phyloP scores from a whole-genome alignment of 2,888 invertebrate species.

The Notodonta dromedarius region DNA sequence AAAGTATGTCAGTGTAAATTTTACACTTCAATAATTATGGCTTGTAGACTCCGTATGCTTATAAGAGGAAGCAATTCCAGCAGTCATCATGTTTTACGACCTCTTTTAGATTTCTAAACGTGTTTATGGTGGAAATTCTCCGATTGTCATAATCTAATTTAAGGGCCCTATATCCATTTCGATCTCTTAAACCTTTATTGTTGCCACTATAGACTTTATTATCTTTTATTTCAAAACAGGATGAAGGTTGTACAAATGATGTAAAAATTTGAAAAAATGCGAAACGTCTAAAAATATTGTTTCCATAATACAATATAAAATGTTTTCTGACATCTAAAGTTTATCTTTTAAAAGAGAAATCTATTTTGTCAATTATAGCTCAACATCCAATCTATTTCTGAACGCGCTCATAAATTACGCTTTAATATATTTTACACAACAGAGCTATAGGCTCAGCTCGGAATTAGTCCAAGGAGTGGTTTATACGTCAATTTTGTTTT shows the following conservation, averaged over 20 bases:
- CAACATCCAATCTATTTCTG: conserved; percentile 47
- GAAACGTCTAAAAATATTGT: too few relatives aligned
- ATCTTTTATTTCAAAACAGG: background rate
- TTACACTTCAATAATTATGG: conserved; percentile 73
- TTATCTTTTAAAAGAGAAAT: conserved; percentile 21
- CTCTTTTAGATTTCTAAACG: conserved; percentile 66
- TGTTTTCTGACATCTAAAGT: conserved; percentile 1
- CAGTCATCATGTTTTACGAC: conserved; percentile 68
- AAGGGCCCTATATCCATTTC: conserved; percentile 35
- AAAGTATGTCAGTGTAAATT: conserved; percentile 72
- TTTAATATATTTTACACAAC: conserved; percentile 65
- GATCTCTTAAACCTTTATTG: conserved; percentile 17
- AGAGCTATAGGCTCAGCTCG: conserved; percentile 53
- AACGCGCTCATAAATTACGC: conserved; percentile 56
- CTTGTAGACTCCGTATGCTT: conserved; percentile 51
- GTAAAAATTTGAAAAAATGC: background rate
- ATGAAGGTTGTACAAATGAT: background rate
- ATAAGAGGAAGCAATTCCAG: conserved; percentile 69
- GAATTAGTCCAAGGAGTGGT: conserved; percentile 74
- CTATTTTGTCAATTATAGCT: conserved; percentile 42
- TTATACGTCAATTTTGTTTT: conserved; percentile 80
- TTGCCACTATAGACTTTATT: conserved; percentile 22
- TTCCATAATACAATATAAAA: background rate
- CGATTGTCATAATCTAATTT: conserved; percentile 50
- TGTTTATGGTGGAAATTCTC: conserved; percentile 58